A percentile compares a stretch with the other conserved stretches of the same genome.
Evolutionary conservation across 1,140 invertebrate species (phyloP).

Genomic region (Heliconius melpomene): DNA sequence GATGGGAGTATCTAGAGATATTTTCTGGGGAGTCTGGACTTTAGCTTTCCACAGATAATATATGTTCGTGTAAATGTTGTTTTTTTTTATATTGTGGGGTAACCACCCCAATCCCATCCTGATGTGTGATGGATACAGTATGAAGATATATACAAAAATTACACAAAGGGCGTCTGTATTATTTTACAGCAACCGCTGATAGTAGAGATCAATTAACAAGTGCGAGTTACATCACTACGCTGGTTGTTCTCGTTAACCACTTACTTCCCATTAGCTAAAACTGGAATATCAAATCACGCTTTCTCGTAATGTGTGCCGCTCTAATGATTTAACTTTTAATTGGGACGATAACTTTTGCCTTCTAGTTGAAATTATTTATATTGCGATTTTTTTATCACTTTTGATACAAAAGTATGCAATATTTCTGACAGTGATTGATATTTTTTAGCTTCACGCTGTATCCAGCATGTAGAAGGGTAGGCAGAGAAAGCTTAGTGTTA

Average conservation of each 20-base stretch:
- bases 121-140: too few relatives aligned
- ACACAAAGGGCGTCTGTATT: not conserved
- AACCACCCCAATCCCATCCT: too few relatives aligned
- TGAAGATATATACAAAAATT: not conserved
- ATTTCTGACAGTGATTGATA: not conserved
- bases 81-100: too few relatives aligned
- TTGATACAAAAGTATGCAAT: not conserved
- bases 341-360: not conserved
- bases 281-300: constrained; percentile 21
- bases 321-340: not conserved
- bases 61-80: too few relatives aligned
- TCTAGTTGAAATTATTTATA: not conserved
- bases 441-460: too few relatives aligned
- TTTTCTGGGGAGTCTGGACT: too few relatives aligned
- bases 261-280: constrained; percentile 20
- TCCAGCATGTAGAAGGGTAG: too few relatives aligned
- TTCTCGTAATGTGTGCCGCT: not conserved
- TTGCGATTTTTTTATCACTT: not conserved
- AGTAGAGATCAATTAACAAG: constrained; percentile 18
- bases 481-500: too few relatives aligned
- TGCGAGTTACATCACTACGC: constrained; percentile 11
- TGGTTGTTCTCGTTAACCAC: constrained; percentile 14
- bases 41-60: too few relatives aligned
- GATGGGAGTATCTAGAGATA: too few relatives aligned
- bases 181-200: not conserved